Evolutionary conservation across 2,113 vertebrate genomes (phyloP), one percentile per base, ranked within the genome.

Genomic region (Hippolais icterina): DNA sequence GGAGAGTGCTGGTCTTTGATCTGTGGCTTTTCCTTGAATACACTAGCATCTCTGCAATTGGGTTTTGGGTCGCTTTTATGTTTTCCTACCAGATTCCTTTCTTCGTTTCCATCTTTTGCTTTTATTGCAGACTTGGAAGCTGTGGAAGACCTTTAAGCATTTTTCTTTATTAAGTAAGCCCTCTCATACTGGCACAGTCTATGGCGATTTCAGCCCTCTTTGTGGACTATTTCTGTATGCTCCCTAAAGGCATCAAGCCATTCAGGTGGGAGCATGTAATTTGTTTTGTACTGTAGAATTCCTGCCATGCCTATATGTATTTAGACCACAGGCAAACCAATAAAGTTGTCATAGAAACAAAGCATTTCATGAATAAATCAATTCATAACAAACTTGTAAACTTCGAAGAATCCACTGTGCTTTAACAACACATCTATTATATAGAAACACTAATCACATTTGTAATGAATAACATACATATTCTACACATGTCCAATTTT

Each of bases 331-430:
- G 98, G 98, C 97, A 97, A 97, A 97, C 97, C 98, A 98, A 98
- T 98, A 97, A 98, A 98, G 98, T 98, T 98, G 98, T 98, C 98
- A 98, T 98, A 98, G 98, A 98, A 98, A 98, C 98, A 98, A 98
- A 98, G 97, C 97, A 97, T 95, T 98, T 98, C 97, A 97, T 98
- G 98, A 98, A 98, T 98, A 98, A 98, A 98, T 98, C 98, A 98
- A 98, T 98, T 97, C 91, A 94, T 98, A 98, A 98, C 97, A 96
- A 98, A 98, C 96, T 98, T 97, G 96, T 97, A 98, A 98, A 98
- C 97, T 98, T 98, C 2, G 64, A 97, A 97, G 90, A 96, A 96
- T 96, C 97, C 96, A 96, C 96, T 95, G 95, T 90, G 97, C 94
- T 96, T 94, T 96, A 98, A 96, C 95, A 97, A 63, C 90, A 91